Percentiles rank a stretch among this genome's conserved stretches.
Conservation (phyloP, 2,888 invertebrate genomes). For the Agonopterix heracliana region DNA sequence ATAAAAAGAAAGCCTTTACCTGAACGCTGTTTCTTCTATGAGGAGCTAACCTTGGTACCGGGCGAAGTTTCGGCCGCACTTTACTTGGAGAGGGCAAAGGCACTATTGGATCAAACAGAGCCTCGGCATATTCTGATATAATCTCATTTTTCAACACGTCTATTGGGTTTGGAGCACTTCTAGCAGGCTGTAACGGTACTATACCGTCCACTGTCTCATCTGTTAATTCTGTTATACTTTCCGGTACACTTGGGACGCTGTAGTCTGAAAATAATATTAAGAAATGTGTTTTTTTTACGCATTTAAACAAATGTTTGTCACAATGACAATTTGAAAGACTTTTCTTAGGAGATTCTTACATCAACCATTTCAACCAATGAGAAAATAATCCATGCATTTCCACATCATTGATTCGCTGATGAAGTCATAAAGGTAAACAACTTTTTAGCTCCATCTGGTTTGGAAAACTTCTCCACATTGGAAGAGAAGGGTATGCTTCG, state of each 20-base stretch:
- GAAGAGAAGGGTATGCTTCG: too few relatives aligned
- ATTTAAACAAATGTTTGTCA: too few relatives aligned
- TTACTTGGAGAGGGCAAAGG: conserved; percentile 77
- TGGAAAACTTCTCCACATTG: too few relatives aligned
- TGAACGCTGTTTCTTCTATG: conserved; percentile 80
- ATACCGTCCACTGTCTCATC: conserved; percentile 63
- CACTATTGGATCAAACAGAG: conserved; percentile 66
- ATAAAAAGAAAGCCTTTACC: conserved; percentile 29
- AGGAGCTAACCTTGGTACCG: conserved; percentile 79
- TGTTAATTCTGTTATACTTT: conserved; percentile 28
- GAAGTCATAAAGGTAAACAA: too few relatives aligned
- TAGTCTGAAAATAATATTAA: conserved; percentile 31
- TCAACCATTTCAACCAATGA: too few relatives aligned
- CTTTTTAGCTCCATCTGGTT: too few relatives aligned
- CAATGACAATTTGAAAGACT: too few relatives aligned
- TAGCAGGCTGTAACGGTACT: conserved; percentile 44
- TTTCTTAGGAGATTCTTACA: too few relatives aligned
- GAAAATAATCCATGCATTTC: too few relatives aligned
- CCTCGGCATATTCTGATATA: conserved; percentile 65
- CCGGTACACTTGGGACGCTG: conserved; percentile 48
- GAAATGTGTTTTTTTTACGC: not conserved
- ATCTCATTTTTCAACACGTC: conserved; percentile 59
- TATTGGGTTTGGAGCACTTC: conserved; percentile 46
- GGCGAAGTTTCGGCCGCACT: conserved; percentile 80
- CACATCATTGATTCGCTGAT: too few relatives aligned